Conservation (phyloP, 2,888 invertebrate genomes). For the Octonoba sinensis region DNA sequence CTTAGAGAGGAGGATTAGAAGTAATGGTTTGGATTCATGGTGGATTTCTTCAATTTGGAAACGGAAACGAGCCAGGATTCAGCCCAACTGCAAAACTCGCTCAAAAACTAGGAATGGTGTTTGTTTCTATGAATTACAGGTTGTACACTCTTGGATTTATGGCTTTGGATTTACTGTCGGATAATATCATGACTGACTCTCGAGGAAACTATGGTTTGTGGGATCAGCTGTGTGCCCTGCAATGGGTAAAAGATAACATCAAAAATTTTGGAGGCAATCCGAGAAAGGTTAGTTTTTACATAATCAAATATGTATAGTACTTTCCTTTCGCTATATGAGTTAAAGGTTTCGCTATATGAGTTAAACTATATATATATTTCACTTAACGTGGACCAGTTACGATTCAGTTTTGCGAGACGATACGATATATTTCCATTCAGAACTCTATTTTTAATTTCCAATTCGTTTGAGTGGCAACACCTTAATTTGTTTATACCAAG, state of each 20-base stretch:
- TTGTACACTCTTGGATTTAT: slow-evolving; percentile 82
- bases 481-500: no score
- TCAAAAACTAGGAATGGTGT: slow-evolving; percentile 83
- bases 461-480: no score
- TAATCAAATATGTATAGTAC: no score
- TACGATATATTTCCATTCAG: no score
- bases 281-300: slow-evolving; percentile 68
- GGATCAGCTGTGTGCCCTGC: slow-evolving; percentile 82
- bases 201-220: slow-evolving; percentile 86
- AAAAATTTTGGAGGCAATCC: slow-evolving; percentile 87
- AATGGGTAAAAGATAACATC: slow-evolving; percentile 86
- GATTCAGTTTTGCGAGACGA: no score
- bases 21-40: slow-evolving; percentile 71
- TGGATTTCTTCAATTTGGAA: slow-evolving; percentile 67
- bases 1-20: slow-evolving; percentile 47
- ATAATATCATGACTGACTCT: slow-evolving; percentile 76
- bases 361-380: no score
- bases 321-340: no score
- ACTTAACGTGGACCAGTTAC: no score
- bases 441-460: no score
- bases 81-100: slow-evolving; percentile 84
- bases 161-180: slow-evolving; percentile 75
- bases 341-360: no score
- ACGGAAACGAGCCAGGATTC: slow-evolving; percentile 68
- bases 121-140: slow-evolving; percentile 89